Evolutionary conservation across 2,888 invertebrate species (phyloP).

Genomic region (Agrypnus murinus): DNA sequence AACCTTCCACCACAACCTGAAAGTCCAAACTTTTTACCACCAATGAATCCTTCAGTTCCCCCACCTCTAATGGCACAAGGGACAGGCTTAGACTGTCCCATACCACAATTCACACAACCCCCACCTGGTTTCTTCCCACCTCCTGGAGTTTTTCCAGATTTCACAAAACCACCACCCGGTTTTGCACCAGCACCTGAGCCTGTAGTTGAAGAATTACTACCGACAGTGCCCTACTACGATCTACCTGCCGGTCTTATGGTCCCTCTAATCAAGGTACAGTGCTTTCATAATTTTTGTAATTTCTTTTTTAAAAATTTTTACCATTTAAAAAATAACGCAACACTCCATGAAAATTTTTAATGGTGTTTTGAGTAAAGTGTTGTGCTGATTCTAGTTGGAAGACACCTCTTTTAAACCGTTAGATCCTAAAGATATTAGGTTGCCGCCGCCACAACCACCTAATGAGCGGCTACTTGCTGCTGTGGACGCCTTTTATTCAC

Average conservation of each 20-base stretch:
- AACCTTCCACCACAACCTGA: slow-evolving; percentile 57
- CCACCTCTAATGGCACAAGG: slow-evolving; percentile 68
- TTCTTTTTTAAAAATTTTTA: slow-evolving; percentile 32
- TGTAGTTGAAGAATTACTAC: slow-evolving; percentile 85
- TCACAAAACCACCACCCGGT: slow-evolving; percentile 91
- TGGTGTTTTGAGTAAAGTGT: slow-evolving; percentile 48
- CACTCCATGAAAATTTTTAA: slow-evolving; percentile 14
- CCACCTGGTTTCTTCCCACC: slow-evolving; percentile 75
- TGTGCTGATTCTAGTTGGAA: slow-evolving; percentile 78
- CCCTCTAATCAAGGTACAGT: slow-evolving; percentile 89
- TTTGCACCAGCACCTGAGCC: slow-evolving; percentile 75
- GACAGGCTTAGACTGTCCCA: slow-evolving; percentile 41
- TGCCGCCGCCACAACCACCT: slow-evolving; percentile 97
- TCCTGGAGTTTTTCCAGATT: slow-evolving; percentile 81
- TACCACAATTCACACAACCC: slow-evolving; percentile 72
- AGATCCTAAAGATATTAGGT: slow-evolving; percentile 90
- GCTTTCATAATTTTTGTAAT: slow-evolving; percentile 33
- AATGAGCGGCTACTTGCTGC: slow-evolving; percentile 94
- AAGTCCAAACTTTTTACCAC: slow-evolving; percentile 57
- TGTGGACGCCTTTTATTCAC: slow-evolving; percentile 96
- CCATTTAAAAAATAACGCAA: slow-evolving; percentile 3
- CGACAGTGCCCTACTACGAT: slow-evolving; percentile 96
- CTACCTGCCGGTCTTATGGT: slow-evolving; percentile 98
- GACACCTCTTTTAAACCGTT: slow-evolving; percentile 92
- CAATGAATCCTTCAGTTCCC: slow-evolving; percentile 67